A percentile compares a stretch with the other conserved stretches of the same genome.
These are phyloP conservation scores for Eristalis intricaria DNA, from an alignment of 2,888 invertebrate genomes.

Conservation along the genomic window DNA sequence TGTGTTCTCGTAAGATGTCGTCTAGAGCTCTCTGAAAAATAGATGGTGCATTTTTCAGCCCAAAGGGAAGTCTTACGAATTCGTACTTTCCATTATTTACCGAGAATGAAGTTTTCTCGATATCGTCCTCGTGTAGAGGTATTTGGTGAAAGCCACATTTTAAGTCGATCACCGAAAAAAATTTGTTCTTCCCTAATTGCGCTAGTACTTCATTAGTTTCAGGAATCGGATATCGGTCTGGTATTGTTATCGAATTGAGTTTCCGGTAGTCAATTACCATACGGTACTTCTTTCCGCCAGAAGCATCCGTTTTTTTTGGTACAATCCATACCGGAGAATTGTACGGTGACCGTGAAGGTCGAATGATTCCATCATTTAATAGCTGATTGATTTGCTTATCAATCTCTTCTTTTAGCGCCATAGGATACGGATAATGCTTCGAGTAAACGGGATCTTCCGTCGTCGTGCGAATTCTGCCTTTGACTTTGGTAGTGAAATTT, in stretches of 20 bases:
- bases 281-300: constrained; percentile 37
- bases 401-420: no score
- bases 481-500: constrained; percentile 16
- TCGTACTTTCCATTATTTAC: constrained; percentile 32
- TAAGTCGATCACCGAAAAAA: constrained; percentile 24
- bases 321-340: constrained; percentile 35
- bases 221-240: constrained; percentile 31
- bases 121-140: constrained; percentile 32
- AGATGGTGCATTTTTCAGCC: constrained; percentile 35
- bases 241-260: constrained; percentile 36
- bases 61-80: constrained; percentile 26
- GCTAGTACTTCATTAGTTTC: constrained; percentile 35
- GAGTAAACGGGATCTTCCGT: constrained; percentile 37
- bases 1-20: constrained; percentile 26
- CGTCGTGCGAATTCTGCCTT: constrained; percentile 30
- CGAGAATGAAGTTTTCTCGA: constrained; percentile 37
- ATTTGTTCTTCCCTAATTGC: constrained; percentile 30
- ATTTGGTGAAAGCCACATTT: constrained; percentile 47
- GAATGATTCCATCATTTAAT: constrained; percentile 18
- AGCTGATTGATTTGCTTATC: constrained; percentile 37
- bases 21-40: constrained; percentile 51
- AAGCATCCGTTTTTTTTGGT: constrained; percentile 35
- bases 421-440: constrained; percentile 31
- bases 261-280: constrained; percentile 43
- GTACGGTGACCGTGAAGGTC: constrained; percentile 37